These are phyloP conservation scores for Mesocentrotus franciscanus DNA, from an alignment of 53 echinoderm and acorn worm species.

Conservation along the genomic window DNA sequence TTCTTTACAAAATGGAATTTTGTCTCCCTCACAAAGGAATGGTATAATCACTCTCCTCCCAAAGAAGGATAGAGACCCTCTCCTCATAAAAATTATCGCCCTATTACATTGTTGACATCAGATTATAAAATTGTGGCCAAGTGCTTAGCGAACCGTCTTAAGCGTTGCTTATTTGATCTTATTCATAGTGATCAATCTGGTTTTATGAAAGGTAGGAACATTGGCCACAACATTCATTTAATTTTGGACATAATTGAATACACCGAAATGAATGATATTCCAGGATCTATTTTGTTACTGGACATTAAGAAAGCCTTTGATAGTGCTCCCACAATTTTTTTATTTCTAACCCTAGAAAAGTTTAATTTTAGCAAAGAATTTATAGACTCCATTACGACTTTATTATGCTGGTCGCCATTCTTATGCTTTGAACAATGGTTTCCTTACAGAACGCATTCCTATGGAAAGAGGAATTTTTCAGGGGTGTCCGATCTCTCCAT, in stretches of 20 bases:
- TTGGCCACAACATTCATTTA: too few relatives aligned
- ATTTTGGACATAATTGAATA: neutral
- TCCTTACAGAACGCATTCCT: neutral
- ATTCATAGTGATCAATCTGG: too few relatives aligned
- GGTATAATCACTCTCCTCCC: neutral
- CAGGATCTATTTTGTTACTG: neutral
- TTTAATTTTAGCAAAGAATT: neutral
- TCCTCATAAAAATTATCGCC: neutral
- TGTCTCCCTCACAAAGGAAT: neutral
- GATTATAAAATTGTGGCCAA: neutral
- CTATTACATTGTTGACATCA: neutral
- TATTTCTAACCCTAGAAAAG: neutral
- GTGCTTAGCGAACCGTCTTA: too few relatives aligned
- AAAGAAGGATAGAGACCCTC: neutral
- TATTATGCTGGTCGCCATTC: neutral
- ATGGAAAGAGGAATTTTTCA: neutral
- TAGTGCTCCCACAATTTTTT: too few relatives aligned
- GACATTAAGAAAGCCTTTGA: too few relatives aligned
- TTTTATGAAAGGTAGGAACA: too few relatives aligned
- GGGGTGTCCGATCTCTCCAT: neutral
- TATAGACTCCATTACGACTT: neutral
- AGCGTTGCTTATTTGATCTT: too few relatives aligned
- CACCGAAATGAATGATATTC: neutral
- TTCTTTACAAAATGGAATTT: conserved; percentile 2
- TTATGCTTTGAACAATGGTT: neutral